These are phyloP conservation scores for Aeoliscus strigatus DNA, from an alignment of 2,797 vertebrate species.

Conservation along the genomic window DNA sequence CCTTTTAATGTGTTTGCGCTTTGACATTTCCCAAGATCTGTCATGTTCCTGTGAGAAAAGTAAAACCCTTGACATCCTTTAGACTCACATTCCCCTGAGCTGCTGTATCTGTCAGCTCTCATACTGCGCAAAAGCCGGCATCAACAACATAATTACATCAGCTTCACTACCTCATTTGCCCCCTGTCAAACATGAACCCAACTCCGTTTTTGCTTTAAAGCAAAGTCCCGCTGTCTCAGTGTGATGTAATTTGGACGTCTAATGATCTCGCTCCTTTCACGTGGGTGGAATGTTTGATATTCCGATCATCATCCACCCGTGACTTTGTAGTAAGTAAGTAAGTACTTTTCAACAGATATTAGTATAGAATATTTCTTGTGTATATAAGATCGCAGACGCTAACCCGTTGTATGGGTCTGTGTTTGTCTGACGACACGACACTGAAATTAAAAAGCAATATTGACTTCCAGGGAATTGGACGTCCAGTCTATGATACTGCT, in stretches of 20 bases:
- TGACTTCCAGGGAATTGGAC: conserved; percentile 11
- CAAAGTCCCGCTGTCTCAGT: conserved; percentile 2
- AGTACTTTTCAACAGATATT: background rate
- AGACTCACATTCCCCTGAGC: conserved; percentile 42
- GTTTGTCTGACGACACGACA: background rate
- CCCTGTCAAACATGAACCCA: conserved; percentile 35
- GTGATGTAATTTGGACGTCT: conserved; percentile 4
- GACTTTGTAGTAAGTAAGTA: conserved; percentile 15
- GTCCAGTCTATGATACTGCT: conserved; percentile 8
- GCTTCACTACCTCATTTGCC: conserved; percentile 27
- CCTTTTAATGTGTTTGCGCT: conserved; percentile 61
- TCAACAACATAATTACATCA: conserved; percentile 55
- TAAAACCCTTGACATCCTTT: conserved; percentile 60
- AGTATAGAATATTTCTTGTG: background rate
- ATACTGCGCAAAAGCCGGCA: conserved; percentile 22
- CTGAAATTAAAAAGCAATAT: conserved; percentile 17
- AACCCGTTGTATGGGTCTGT: background rate
- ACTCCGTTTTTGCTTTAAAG: conserved; percentile 24
- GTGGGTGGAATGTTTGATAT: conserved; percentile 8
- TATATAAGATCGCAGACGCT: background rate
- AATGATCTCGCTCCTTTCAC: background rate
- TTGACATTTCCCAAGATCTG: conserved; percentile 62
- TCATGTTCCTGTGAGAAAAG: conserved; percentile 38
- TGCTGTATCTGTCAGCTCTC: conserved; percentile 36
- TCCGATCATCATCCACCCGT: background rate